These are phyloP conservation scores for Gymnogyps californianus DNA, from an alignment of 2,113 vertebrate species.

Conservation along the genomic window DNA sequence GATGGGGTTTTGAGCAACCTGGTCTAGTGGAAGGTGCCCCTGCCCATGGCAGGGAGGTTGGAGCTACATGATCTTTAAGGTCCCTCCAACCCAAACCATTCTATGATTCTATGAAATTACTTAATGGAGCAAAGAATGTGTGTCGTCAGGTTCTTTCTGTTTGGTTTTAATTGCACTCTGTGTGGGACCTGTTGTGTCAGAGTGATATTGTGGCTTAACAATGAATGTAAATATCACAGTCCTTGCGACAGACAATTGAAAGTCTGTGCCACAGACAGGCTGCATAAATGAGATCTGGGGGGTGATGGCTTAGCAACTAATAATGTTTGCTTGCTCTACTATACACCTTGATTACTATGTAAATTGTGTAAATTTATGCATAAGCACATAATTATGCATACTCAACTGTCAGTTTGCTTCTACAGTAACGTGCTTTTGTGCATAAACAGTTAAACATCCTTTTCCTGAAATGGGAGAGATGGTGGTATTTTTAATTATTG, in stretches of 20 bases:
- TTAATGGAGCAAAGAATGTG: neutral
- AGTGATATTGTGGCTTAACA: neutral
- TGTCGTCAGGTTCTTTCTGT: neutral
- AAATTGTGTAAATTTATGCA: constrained; percentile 26
- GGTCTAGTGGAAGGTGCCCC: neutral
- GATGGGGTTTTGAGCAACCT: neutral
- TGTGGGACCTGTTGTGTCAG: neutral
- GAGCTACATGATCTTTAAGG: neutral
- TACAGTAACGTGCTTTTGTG: neutral
- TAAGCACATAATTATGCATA: neutral
- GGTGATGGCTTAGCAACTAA: neutral
- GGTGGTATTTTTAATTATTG: neutral
- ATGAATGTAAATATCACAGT: neutral
- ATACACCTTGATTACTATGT: neutral
- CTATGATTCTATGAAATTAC: neutral
- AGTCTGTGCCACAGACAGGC: neutral
- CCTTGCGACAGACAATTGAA: neutral
- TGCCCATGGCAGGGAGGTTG: neutral
- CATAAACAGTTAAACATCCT: neutral
- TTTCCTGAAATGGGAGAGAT: neutral
- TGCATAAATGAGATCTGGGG: neutral
- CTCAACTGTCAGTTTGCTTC: neutral
- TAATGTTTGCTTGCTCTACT: neutral
- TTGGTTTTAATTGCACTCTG: neutral
- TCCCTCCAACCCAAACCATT: neutral